Evolutionary conservation across 2,888 invertebrate species (phyloP), one percentile per base, ranked within the genome.

Genomic region (Zelleria hepariella): DNA sequence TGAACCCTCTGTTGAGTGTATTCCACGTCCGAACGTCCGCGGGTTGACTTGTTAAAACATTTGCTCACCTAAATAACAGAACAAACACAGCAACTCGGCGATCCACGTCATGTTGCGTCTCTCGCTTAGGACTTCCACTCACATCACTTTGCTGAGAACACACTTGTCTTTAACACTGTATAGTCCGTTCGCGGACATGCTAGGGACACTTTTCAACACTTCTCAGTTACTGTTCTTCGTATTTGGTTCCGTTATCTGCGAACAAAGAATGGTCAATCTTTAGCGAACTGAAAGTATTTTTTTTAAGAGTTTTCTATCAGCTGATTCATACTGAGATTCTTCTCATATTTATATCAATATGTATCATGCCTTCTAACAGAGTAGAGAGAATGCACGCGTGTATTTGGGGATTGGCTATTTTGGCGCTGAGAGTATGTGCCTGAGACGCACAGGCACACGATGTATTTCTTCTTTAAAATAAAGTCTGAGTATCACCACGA

Each of bases 91-190:
- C 73, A 84, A 72, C 69, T 74, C 77, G 69, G 77, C 72, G 67
- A 82, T 71, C 80, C 82, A 80, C 86, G 86, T 85, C 71, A 70
- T 78, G 75, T 67, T 75, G 75, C 72, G 71, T 72, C 76, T 73
- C 79, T 85, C 82, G 85, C 7, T 32, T 32, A 10, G 18, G 26
- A 55, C 27, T 21, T 42, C 15, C 32, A 10, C 32, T 42, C 27
- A 55, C 32, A 67, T 63, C 62, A 65, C 64, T 68, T 65, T 64
- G 32, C 15, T 42, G 15, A 10, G 15, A 42, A 42, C 15, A 20
- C 18, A 55, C 55, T 21, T 51, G 20, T 51, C 20, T 49, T 23
- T 8, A 54, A n/a, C 27, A 26, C n/a, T 24, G 54, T 54, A n/a
- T 18, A 5, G 26, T 24, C 15, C 7, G 25, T 24, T n/a, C n/a